A percentile compares a stretch with the other conserved stretches of the same genome.
phyloP scores from a whole-genome alignment of 2,797 vertebrate species.

The Dicrostonyx torquatus region DNA sequence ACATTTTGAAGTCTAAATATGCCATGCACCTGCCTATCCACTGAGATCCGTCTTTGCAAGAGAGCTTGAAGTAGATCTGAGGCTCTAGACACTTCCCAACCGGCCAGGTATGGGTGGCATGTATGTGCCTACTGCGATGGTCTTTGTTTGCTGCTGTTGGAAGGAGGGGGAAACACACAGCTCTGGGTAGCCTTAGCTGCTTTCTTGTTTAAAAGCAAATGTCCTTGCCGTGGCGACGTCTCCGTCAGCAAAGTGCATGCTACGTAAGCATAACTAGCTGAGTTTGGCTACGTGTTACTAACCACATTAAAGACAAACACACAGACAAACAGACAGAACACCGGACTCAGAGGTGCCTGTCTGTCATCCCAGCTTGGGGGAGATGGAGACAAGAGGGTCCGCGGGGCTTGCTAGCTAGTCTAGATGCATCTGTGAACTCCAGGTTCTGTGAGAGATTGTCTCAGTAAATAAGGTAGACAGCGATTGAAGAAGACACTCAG shows the following conservation, averaged over 20 bases:
- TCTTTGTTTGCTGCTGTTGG: background rate
- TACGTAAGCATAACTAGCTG: background rate
- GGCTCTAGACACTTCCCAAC: background rate
- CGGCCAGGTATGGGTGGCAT: background rate
- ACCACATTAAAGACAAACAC: background rate
- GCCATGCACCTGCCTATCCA: too few species aligned
- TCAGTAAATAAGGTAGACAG: background rate
- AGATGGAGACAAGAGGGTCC: background rate
- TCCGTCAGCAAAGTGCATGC: background rate
- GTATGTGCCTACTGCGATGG: background rate
- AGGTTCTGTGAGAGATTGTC: background rate
- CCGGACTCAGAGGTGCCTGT: background rate
- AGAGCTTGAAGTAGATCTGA: background rate
- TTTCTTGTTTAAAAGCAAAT: constrained; percentile 48
- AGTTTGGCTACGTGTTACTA: background rate
- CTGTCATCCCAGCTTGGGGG: background rate
- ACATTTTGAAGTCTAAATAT: background rate
- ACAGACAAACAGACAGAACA: background rate
- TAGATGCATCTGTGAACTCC: background rate
- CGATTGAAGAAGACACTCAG: background rate
- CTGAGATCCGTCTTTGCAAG: background rate
- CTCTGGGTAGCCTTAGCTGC: background rate
- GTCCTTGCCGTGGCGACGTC: background rate
- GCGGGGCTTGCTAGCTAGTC: background rate
- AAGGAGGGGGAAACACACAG: background rate